A percentile compares a stretch with the other conserved stretches of the same genome.
Evolutionary conservation across 2,888 invertebrate species (phyloP).

Genomic region (Amphipoea lucens): DNA sequence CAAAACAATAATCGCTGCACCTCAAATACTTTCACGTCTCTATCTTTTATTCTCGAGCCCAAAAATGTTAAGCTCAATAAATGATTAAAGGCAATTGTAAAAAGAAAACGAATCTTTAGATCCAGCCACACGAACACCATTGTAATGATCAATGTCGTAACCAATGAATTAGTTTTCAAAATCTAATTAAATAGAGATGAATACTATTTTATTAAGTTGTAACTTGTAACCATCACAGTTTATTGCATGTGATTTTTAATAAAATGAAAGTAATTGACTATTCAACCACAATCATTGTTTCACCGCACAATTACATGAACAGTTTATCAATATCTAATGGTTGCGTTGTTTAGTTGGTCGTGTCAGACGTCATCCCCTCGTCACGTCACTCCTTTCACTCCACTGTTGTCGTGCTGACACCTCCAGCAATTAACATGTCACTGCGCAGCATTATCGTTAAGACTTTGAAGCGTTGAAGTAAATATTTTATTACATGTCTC

Average conservation of each 20-base stretch:
- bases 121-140: conserved; percentile 36
- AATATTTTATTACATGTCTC: conserved; percentile 60
- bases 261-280: conserved; percentile 37
- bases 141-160: conserved; percentile 35
- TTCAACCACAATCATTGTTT: conserved; percentile 42
- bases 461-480: conserved; percentile 60
- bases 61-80: conserved; percentile 51
- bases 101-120: conserved; percentile 46
- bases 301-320: conserved; percentile 26
- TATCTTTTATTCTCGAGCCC: conserved; percentile 37
- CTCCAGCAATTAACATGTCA: conserved; percentile 85
- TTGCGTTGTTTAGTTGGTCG: conserved; percentile 36
- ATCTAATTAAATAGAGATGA: conserved; percentile 28
- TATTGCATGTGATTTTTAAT: conserved; percentile 28
- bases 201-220: conserved; percentile 31
- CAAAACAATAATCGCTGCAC: conserved; percentile 50
- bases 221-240: conserved; percentile 13
- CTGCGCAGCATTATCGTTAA: conserved; percentile 73
- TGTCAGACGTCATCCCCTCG: conserved; percentile 67
- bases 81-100: conserved; percentile 40
- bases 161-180: conserved; percentile 29
- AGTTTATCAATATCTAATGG: conserved; percentile 39
- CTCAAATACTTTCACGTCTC: conserved; percentile 60
- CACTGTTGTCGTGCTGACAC: conserved; percentile 77
- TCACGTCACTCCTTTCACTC: conserved; percentile 70